A percentile compares a stretch with the other conserved stretches of the same genome.
Evolutionary conservation across 2,888 invertebrate genomes (phyloP).

Genomic region (Nomada goodeniana): DNA sequence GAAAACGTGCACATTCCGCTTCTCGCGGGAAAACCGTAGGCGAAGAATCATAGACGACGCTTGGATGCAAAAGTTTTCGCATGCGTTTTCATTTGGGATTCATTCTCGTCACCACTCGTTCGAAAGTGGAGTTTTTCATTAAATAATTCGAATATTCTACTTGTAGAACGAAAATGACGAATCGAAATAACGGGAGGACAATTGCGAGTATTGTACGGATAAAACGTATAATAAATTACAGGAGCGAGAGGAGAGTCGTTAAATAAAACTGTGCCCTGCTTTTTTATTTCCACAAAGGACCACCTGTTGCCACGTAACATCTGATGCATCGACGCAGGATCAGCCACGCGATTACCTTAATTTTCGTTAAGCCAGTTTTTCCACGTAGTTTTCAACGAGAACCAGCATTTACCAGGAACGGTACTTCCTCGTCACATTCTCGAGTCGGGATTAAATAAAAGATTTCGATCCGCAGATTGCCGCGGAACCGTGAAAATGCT

Average conservation of each 20-base stretch:
- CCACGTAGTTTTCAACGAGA: conserved; percentile 1
- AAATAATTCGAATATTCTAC: neutral
- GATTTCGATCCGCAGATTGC: neutral
- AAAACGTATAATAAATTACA: neutral
- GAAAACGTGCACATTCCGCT: neutral
- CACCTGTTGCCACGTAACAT: conserved; percentile 69
- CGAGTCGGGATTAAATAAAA: neutral
- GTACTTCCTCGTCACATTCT: neutral
- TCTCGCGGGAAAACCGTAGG: too few relatives aligned
- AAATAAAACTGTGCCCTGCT: conserved; percentile 27
- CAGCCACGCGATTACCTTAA: conserved; percentile 51
- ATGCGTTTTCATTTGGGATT: too few relatives aligned
- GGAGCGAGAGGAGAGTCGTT: conserved; percentile 23
- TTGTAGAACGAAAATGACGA: neutral
- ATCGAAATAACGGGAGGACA: neutral
- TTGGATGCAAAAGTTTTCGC: too few relatives aligned
- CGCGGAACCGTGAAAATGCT: neutral
- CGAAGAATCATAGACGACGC: too few relatives aligned
- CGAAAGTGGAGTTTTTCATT: too few relatives aligned
- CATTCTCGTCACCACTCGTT: too few relatives aligned
- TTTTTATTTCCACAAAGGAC: conserved; percentile 58
- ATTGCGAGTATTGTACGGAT: neutral
- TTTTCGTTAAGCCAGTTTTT: conserved; percentile 35
- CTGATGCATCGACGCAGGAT: conserved; percentile 55
- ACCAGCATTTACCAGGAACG: neutral